phyloP scores from a whole-genome alignment of 2,888 invertebrate species.

The Pollenia griseotomentosa region DNA sequence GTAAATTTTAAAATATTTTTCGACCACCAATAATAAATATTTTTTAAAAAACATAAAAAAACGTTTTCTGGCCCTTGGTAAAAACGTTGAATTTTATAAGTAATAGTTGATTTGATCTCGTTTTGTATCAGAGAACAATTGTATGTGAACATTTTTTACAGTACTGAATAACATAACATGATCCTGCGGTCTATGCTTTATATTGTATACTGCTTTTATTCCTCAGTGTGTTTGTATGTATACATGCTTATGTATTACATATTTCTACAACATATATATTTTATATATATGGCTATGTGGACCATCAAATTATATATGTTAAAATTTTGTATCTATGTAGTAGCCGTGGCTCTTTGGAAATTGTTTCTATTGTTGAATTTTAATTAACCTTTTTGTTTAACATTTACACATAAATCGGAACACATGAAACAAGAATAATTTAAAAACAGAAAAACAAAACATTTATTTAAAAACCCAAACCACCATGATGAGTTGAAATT shows the following conservation, averaged over 20 bases:
- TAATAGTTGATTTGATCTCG: too few species aligned
- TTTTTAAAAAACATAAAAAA: too few species aligned
- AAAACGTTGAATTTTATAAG: too few species aligned
- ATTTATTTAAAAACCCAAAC: too few species aligned
- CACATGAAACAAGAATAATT: background rate
- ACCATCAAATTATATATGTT: too few species aligned
- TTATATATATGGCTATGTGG: background rate
- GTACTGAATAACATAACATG: conserved; percentile 15
- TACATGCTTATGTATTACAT: background rate
- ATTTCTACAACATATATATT: background rate
- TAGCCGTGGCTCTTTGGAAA: conserved; percentile 6
- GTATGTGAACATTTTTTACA: background rate
- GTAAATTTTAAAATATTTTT: too few species aligned
- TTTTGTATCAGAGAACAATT: too few species aligned
- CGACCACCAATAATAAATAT: too few species aligned
- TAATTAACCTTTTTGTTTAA: conserved; percentile 12
- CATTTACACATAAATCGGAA: background rate
- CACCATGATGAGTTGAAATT: too few species aligned
- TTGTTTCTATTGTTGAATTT: conserved; percentile 17
- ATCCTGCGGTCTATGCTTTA: background rate
- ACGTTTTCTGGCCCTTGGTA: too few species aligned
- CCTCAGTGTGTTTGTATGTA: background rate
- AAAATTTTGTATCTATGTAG: background rate
- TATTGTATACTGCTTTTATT: background rate
- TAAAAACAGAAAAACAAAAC: background rate